Base-by-base conservation (phyloP, 2,888 invertebrate genomes). In the Macaria notata region DNA sequence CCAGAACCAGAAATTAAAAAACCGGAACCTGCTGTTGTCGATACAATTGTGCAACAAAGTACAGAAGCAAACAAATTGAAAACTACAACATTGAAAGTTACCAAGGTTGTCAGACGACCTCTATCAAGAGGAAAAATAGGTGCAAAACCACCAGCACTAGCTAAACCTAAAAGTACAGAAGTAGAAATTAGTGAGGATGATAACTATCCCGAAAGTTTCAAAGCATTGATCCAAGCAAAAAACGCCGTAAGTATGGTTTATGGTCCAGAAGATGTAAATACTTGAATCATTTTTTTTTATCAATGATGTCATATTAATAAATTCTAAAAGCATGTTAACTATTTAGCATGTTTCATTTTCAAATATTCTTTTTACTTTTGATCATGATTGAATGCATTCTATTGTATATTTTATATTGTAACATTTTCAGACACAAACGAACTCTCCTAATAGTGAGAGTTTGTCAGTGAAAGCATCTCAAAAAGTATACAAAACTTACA, bases 131-230 rank as follows among this genome's bases (percentile, higher is more conserved):
- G 78, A 1, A 85, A 79, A 65, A 65, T 64, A 45, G 78, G 74
- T 36, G 80, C 75, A 53, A 73, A 82, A 38, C 61, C 74, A 38
- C 72, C 61, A 31, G 66, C 72, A 33, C 59, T 70, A 46, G 54
- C 72, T 9, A 81, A 81, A 67, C 54, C 58, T 39, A 79, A 77
- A 61, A 68, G 73, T 36, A 76, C 86, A 30, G 91, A 92, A 45
- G 30, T 31, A 61, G 94, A 94, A 72, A 92, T 93, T 57, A 84
- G 87, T 43, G 93, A 92, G 62, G 94, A 94, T 65, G 94, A 94
- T 72, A 94, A 94, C 70, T 94, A 94, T 78, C 94, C 94, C 19
- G 93, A 92, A 71, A 92, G 92, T 71, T 94, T 94, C 73, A 94
- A 94, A 74, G 92, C 93, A n/a, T 78, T 94, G 53, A 83, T 94